A percentile compares a stretch with the other conserved stretches of the same genome.
phyloP scores from a whole-genome alignment of 2,797 vertebrate genomes.

The Lacerta viridis region DNA sequence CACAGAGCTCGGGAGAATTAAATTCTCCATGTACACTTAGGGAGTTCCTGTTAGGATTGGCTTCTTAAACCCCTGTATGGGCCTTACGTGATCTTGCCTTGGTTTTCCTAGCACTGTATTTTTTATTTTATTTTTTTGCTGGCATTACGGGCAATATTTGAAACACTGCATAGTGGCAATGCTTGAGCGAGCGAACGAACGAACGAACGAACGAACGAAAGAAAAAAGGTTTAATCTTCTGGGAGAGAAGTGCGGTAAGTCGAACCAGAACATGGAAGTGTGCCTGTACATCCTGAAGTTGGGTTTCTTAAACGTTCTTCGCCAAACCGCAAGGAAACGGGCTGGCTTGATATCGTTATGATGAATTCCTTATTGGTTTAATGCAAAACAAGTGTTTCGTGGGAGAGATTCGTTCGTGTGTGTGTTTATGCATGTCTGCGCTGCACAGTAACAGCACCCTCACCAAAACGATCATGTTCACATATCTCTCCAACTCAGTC shows the following conservation, averaged over 20 bases:
- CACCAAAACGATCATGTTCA: neutral
- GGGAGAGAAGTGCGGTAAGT: neutral
- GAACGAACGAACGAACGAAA: neutral
- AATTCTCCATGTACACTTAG: neutral
- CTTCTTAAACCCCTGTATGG: neutral
- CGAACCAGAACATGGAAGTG: conserved; percentile 3
- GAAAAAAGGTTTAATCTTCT: neutral
- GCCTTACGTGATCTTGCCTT: neutral
- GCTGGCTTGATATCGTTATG: neutral
- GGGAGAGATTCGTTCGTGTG: neutral
- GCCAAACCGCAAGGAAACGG: conserved; percentile 15
- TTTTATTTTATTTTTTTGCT: neutral
- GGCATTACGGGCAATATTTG: neutral
- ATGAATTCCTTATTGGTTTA: neutral
- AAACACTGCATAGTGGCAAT: neutral
- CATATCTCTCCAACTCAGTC: neutral
- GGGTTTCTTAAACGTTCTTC: neutral
- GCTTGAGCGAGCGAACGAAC: neutral
- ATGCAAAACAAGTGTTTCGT: conserved; percentile 2
- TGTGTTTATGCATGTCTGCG: neutral
- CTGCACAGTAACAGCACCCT: neutral
- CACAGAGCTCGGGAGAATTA: neutral
- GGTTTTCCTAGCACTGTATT: too few species aligned
- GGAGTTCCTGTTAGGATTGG: neutral
- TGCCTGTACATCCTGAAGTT: neutral